Base-by-base conservation (phyloP, 1,140 invertebrate species). In the Helicoverpa armigera region DNA sequence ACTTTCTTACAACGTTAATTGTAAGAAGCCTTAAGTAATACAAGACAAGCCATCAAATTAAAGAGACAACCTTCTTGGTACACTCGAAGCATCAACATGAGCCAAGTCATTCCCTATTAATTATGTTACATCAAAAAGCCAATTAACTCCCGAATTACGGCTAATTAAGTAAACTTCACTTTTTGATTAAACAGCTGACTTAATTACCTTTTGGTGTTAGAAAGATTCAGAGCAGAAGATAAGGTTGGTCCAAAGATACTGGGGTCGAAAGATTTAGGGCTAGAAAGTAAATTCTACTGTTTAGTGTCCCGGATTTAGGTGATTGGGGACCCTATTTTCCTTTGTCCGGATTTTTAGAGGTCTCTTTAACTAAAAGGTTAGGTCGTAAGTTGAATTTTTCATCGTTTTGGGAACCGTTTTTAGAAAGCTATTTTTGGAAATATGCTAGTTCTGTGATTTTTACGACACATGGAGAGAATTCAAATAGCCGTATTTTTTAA, bases 121-220 rank as follows among this genome's bases (percentile, higher is more conserved):
- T 77, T 54, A 67, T 35, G 14, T 67, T 53, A 65, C 75, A 56
- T 77, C 75, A 77, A 67, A 54, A 51, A 56, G 29, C 23, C 61
- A 77, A 67, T 67, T 67, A 58, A 76, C 60, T 61, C 75, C 16
- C 11, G 43, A 77, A 77, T 77, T 67, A 67, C 61, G n/a, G 9
- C 13, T 77, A 65, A 77, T 77, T 77, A 65, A 77, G 48, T 23
- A 65, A 77, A 77, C 61, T 77, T 65, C 50, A 67, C 75, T 77
- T 77, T 77, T 77, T 77, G 75, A 77, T 77, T 67, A 77, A 77
- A 77, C 61, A 77, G 23, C 50, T 67, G 29, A 51, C 50, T 77
- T 76, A 54, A 77, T 77, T 77, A 77, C 75, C 75, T 67, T 54
- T 67, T 13, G 29, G 7, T 51, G 23, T 50, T 67, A 54, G 10